Evolutionary conservation across 1,140 invertebrate species (phyloP).

Genomic region (Forficula auricularia): DNA sequence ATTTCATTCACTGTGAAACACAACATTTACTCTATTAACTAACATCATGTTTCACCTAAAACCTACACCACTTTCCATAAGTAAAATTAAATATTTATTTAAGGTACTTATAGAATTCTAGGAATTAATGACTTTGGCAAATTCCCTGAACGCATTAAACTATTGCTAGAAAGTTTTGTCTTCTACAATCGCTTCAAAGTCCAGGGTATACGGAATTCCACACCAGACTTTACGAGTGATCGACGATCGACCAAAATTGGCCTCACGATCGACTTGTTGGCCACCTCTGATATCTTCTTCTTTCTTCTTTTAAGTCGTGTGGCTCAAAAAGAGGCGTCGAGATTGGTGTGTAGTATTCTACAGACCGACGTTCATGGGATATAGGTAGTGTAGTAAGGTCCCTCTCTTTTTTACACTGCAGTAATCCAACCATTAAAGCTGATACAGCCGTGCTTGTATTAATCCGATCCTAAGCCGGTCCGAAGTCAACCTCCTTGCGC

Average conservation of each 20-base stretch:
- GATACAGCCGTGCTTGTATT: too few species aligned
- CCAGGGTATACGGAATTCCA: conserved; percentile 1
- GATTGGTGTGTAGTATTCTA: too few species aligned
- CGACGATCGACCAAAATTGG: background rate
- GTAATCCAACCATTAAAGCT: too few species aligned
- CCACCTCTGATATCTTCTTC: too few species aligned
- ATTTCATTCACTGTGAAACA: background rate
- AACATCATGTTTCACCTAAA: conserved; percentile 1
- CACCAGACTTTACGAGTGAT: background rate
- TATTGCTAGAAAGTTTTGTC: conserved; percentile 3
- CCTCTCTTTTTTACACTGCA: too few species aligned
- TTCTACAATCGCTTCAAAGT: conserved; percentile 2
- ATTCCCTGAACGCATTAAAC: conserved; percentile 2
- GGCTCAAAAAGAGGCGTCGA: too few species aligned
- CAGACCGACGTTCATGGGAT: too few species aligned
- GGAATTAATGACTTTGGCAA: conserved; percentile 1
- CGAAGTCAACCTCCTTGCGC: too few species aligned
- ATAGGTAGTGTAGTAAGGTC: too few species aligned
- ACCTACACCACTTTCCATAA: background rate
- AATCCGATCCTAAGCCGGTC: too few species aligned
- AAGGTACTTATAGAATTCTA: background rate
- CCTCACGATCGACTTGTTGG: too few species aligned
- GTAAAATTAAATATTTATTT: background rate
- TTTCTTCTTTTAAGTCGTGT: too few species aligned
- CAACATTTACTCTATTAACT: background rate